Base-by-base conservation (phyloP, 2,113 vertebrate genomes). In the Pipa parva region DNA sequence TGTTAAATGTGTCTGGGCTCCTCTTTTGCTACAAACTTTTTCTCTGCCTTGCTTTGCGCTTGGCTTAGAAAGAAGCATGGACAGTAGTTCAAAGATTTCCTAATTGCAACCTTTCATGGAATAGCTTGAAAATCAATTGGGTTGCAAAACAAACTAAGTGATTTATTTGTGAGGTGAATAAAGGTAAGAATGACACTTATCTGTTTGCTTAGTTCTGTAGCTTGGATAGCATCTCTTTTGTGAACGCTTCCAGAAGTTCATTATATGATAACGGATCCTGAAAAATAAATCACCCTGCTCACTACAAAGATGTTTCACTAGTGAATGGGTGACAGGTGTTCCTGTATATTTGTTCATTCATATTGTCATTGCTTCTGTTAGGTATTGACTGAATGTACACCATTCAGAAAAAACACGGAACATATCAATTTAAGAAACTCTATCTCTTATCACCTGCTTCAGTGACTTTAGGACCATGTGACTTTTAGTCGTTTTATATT, bases 61-160 rank as follows among this genome's bases (percentile, higher is more conserved):
- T 78, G 36, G 27, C 59, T 58, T 56, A 71, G 17, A 18, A 66
- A 67, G 62, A 26, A 68, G 56, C 56, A 22, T 50, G 25, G 33
- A 3, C 11, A 1, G 17, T 42, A 36, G 28, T 69, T 72, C 56
- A 69, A 70, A 36, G 26, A 2, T 54, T 20, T 51, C 6, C 27
- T 63, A 15, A 29, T 58, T 39, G 22, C 67, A 61, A 24, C 62
- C 27, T 72, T 73, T 74, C 61, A 24, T 17, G 63, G 62, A 22
- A 15, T 39, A 39, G 56, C 45, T 70, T 71, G 27, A 22, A 12
- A 69, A 52, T 75, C 64, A 71, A 50, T 71, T 33, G 22, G 59
- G 52, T 51, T 28, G 4, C 56, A 68, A 68, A 68, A 59, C 56
- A 68, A 68, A 59, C 65, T 52, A 68, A 68, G 65, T 52, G 65